Conservation (phyloP, 2,797 vertebrate genomes). For the Chiloscyllium punctatum region DNA sequence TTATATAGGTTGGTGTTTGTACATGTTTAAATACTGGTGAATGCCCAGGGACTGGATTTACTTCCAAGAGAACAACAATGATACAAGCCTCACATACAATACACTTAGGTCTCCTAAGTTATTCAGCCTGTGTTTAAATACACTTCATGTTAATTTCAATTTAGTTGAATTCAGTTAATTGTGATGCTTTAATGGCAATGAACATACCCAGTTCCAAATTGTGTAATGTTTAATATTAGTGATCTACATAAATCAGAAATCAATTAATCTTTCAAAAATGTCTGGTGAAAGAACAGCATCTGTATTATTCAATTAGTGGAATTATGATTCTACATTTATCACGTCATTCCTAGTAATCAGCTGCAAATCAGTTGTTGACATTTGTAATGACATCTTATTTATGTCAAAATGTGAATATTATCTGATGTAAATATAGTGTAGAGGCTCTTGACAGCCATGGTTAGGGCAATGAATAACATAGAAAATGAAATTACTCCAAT, state of each 20-base stretch:
- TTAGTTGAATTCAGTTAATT: conserved; percentile 3
- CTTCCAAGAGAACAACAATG: neutral
- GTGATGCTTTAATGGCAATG: neutral
- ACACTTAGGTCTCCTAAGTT: neutral
- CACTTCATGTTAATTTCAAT: neutral
- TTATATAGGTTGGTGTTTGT: neutral
- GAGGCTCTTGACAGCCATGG: neutral
- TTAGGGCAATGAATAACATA: neutral
- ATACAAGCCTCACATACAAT: neutral
- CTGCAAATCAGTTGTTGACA: conserved; percentile 12
- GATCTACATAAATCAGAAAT: conserved; percentile 10
- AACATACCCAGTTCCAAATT: neutral
- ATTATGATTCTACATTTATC: neutral
- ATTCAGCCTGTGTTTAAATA: neutral
- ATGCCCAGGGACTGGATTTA: conserved; percentile 10
- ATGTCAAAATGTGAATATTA: neutral
- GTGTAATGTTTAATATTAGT: neutral
- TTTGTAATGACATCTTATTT: neutral
- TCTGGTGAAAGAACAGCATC: neutral
- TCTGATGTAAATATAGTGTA: neutral
- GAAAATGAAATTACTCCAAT: neutral
- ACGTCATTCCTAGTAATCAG: neutral
- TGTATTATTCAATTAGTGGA: neutral
- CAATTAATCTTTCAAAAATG: neutral
- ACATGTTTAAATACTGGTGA: conserved; percentile 18